phyloP scores from a whole-genome alignment of 2,888 invertebrate species.

The Polia nebulosa region DNA sequence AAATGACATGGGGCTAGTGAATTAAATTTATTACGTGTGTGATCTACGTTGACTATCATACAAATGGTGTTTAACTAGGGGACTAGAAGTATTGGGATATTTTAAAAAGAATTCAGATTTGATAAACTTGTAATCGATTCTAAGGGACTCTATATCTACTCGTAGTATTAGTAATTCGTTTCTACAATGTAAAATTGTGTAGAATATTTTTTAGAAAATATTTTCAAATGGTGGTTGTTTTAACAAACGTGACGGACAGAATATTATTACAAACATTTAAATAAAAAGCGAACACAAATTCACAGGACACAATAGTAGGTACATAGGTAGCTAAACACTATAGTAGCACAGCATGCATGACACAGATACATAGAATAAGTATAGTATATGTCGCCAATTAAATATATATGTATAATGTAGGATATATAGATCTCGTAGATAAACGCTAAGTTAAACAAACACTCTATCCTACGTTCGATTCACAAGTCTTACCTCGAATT shows the following conservation, averaged over 20 bases:
- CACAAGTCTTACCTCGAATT: conserved; percentile 97
- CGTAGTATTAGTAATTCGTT: conserved; percentile 3
- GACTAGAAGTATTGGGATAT: conserved; percentile 29
- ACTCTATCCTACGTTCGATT: conserved; percentile 80
- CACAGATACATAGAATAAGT: conserved; percentile 58
- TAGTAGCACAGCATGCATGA: conserved; percentile 77
- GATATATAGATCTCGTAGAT: conserved; percentile 59
- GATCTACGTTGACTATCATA: conserved; percentile 46
- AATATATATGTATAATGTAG: conserved; percentile 65
- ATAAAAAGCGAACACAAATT: conserved; percentile 91
- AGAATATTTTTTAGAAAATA: conserved; percentile 6
- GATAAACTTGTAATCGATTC: conserved; percentile 15
- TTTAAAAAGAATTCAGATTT: conserved; percentile 2
- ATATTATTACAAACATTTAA: conserved; percentile 70
- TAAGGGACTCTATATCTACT: conserved; percentile 12
- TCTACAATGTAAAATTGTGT: conserved; percentile 19
- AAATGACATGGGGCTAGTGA: conserved; percentile 42
- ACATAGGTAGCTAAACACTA: conserved; percentile 76
- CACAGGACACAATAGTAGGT: conserved; percentile 91
- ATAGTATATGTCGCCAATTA: conserved; percentile 61
- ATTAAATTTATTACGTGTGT: conserved; percentile 28
- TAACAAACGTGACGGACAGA: conserved; percentile 65
- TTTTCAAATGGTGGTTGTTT: conserved; percentile 19
- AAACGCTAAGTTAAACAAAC: conserved; percentile 66
- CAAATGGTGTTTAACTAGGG: conserved; percentile 45